Evolutionary conservation across 2,113 vertebrate genomes (phyloP), one percentile per base, ranked within the genome.

Genomic region (Grus americana): DNA sequence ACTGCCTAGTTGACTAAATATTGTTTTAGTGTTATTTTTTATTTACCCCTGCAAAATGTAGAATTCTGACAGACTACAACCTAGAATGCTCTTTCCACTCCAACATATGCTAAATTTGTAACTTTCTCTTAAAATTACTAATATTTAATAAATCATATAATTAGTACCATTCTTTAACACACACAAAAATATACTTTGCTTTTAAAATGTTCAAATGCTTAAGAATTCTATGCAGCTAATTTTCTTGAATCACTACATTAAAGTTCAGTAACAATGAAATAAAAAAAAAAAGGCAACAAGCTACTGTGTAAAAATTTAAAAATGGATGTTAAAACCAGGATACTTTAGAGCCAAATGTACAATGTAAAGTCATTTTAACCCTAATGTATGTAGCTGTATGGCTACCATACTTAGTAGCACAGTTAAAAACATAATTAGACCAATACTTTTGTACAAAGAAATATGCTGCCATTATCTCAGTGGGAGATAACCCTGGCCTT

Each of bases 401-500:
- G 54, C 63, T 97, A 85, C 27, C 5, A 3, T 68, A 55, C 38
- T 85, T 89, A 92, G 90, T 59, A 65, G n/a, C 62, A 86, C 12
- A 87, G 75, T 94, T 97, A 85, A 97, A 92, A 95, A 92, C 11
- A 13, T 96, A 97, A 98, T 97, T 96, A 97, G 94, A 96, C 88
- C 66, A 80, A 88, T 96, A 93, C 72, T 95, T 97, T 95, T 72
- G 47, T 78, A 70, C 20, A 47, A 91, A 92, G 75, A 96, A 97
- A 81, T 65, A 96, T 72, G 57, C 12, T 71, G 90, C 84, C 93
- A 75, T 95, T 97, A 96, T 97, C 95, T 86, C 95, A 84, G 71
- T 88, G 67, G 96, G 92, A 82, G 79, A 97, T 91, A 98, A 97
- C 93, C 87, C 71, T 97, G 95, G 76, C 91, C 97, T 98, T 98